These are phyloP conservation scores for Kryptopterus vitreolus DNA, from an alignment of 2,797 vertebrate species.

Conservation along the genomic window DNA sequence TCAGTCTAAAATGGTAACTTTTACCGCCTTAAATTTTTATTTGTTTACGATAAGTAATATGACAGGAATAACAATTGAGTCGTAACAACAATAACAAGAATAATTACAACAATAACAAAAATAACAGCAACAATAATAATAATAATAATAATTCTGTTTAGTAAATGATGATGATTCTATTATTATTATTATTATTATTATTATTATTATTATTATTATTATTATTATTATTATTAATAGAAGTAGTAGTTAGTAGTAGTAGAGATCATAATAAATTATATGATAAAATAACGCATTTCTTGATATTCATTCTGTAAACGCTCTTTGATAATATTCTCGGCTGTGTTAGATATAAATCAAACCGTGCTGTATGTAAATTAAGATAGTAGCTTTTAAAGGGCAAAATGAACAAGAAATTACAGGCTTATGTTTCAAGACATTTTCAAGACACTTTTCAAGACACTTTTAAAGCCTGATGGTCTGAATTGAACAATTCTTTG, in stretches of 20 bases:
- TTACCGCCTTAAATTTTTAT: neutral
- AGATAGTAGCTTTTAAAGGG: too few relatives aligned
- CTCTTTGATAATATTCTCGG: too few relatives aligned
- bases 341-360: too few relatives aligned
- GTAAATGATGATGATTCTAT: neutral
- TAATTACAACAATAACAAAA: neutral
- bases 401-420: too few relatives aligned
- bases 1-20: neutral
- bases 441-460: too few relatives aligned
- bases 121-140: neutral
- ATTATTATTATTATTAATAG: neutral
- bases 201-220: neutral
- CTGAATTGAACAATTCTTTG: too few relatives aligned
- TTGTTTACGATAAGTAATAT: neutral
- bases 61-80: neutral
- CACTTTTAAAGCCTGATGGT: too few relatives aligned
- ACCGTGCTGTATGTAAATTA: too few relatives aligned
- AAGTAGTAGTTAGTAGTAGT: neutral
- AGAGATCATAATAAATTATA: neutral
- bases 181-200: constrained; percentile 5
- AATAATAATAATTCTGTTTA: neutral
- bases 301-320: neutral
- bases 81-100: neutral
- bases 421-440: too few relatives aligned
- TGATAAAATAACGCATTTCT: neutral